Conservation (phyloP, 2,113 vertebrate species). For the Rhizomys pruinosus region DNA sequence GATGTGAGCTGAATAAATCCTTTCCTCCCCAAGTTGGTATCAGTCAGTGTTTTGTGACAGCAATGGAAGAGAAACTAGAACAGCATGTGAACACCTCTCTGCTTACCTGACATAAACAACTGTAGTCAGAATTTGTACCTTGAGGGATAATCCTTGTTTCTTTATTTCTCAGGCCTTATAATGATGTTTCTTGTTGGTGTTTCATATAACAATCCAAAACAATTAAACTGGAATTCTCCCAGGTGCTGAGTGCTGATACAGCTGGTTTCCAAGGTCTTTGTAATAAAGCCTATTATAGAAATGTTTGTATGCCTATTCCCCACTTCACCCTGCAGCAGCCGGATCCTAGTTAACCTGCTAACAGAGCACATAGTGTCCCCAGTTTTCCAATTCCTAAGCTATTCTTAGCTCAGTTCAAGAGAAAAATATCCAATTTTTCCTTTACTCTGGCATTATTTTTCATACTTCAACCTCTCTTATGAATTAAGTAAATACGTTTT, state of each 20-base stretch:
- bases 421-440: background rate
- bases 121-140: background rate
- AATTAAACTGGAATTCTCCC: conserved; percentile 14
- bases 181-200: background rate
- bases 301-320: background rate
- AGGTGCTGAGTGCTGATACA: conserved; percentile 1
- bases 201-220: conserved; percentile 25
- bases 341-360: background rate
- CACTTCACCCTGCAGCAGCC: background rate
- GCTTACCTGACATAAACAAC: background rate
- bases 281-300: background rate
- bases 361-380: background rate
- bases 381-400: background rate
- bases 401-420: background rate
- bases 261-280: background rate
- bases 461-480: background rate
- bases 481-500: background rate
- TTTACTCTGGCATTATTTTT: background rate
- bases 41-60: too few relatives aligned
- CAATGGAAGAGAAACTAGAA: too few relatives aligned
- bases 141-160: background rate
- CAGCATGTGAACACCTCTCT: too few relatives aligned
- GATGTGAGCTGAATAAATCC: too few relatives aligned
- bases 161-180: conserved; percentile 1
- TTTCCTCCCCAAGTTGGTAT: too few relatives aligned